Conservation (phyloP, 2,888 invertebrate genomes). For the Drosophila trichaetosa region DNA sequence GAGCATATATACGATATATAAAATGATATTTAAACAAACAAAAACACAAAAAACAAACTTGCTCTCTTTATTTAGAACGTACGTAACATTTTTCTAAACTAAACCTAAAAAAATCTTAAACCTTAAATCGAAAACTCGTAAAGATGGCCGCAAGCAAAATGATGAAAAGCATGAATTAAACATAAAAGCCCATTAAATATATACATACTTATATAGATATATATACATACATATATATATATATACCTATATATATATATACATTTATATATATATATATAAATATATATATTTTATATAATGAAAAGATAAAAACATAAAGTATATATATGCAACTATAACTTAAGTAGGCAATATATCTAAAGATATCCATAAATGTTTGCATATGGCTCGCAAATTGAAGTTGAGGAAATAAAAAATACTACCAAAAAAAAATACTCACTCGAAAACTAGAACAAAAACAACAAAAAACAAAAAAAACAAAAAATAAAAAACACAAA, state of each 20-base stretch:
- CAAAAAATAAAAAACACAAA: conserved; percentile 19
- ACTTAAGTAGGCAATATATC: conserved; percentile 65
- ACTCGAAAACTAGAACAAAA: conserved; percentile 6
- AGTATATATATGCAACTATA: conserved; percentile 61
- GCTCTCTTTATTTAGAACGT: conserved; percentile 79
- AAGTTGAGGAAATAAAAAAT: conserved; percentile 56
- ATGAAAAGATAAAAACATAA: conserved; percentile 45
- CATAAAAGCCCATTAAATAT: conserved; percentile 42
- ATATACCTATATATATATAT: conserved; percentile 58
- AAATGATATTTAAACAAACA: conserved; percentile 60
- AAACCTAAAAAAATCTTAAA: conserved; percentile 46
- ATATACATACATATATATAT: conserved; percentile 50
- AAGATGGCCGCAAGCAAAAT: conserved; percentile 51
- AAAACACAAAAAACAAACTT: conserved; percentile 54
- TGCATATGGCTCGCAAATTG: conserved; percentile 74
- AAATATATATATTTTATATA: conserved; percentile 71
- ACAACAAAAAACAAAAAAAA: background rate
- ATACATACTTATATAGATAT: conserved; percentile 64
- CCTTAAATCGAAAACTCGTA: conserved; percentile 37
- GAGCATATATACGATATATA: conserved; percentile 55
- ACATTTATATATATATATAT: conserved; percentile 57
- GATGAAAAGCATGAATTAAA: conserved; percentile 41
- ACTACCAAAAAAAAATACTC: conserved; percentile 27
- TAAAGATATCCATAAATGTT: conserved; percentile 65
- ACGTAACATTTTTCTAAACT: conserved; percentile 72